phyloP scores from a whole-genome alignment of 2,797 vertebrate genomes.

The Spizella passerina region DNA sequence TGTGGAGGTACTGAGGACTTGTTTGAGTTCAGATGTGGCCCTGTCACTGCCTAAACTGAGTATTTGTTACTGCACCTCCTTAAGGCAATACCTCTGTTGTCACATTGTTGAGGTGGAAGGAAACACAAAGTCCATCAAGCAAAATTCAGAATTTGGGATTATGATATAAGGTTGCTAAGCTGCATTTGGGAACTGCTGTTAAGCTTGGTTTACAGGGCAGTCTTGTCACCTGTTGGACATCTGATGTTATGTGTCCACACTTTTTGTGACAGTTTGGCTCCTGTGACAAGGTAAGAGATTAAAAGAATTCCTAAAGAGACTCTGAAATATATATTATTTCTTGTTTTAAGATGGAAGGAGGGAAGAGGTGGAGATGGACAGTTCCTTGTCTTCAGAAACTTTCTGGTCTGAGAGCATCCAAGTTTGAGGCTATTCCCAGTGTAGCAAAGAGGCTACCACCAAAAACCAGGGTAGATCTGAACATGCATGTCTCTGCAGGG shows the following conservation, averaged over 20 bases:
- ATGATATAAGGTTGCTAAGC: not conserved
- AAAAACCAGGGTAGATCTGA: not conserved
- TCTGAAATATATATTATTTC: not conserved
- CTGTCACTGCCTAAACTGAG: not conserved
- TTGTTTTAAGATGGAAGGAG: not conserved
- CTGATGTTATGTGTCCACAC: rapidly evolving
- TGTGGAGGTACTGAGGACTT: not conserved
- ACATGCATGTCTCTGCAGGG: not conserved
- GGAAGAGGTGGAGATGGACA: not conserved
- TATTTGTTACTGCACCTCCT: not conserved
- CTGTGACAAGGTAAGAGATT: not conserved
- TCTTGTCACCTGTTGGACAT: not conserved
- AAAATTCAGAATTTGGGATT: not conserved
- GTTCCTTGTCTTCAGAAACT: not conserved
- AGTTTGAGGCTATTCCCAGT: not conserved
- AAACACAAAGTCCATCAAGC: not conserved
- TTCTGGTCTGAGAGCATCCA: not conserved
- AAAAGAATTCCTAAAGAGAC: not conserved
- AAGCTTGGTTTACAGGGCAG: not conserved
- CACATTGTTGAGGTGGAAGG: not conserved
- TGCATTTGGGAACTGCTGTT: rapidly evolving
- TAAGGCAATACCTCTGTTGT: not conserved
- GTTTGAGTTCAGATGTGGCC: not conserved
- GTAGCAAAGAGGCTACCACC: not conserved
- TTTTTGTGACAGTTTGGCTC: not conserved